Percentiles rank a stretch among this genome's conserved stretches.
phyloP scores from a whole-genome alignment of 2,113 vertebrate genomes.

The Corythoichthys haematopterus region DNA sequence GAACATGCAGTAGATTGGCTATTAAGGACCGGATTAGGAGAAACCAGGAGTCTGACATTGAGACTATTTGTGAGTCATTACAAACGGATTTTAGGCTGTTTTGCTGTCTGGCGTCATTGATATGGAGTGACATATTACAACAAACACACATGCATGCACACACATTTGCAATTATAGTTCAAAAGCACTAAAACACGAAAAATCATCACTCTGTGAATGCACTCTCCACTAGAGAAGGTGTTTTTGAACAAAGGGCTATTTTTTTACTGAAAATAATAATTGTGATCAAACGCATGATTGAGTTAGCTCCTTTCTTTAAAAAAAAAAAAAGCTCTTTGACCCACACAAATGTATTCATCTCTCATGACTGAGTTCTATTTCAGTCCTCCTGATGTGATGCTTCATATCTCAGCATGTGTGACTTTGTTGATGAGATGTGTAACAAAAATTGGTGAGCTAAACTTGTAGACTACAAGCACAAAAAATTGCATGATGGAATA shows the following conservation, averaged over 20 bases:
- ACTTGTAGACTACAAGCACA: background rate
- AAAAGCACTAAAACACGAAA: constrained; percentile 18
- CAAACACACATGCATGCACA: background rate
- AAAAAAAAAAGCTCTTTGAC: constrained; percentile 39
- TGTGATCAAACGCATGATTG: constrained; percentile 45
- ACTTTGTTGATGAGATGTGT: constrained; percentile 24
- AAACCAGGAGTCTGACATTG: constrained; percentile 41
- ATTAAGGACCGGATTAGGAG: constrained; percentile 53
- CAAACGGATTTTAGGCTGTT: constrained; percentile 24
- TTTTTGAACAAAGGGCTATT: constrained; percentile 24
- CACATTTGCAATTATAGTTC: background rate
- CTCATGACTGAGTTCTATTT: constrained; percentile 57
- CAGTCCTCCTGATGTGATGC: constrained; percentile 38
- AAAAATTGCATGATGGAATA: background rate
- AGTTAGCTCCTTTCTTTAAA: constrained; percentile 17
- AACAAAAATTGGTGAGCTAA: background rate
- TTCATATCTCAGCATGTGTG: constrained; percentile 45
- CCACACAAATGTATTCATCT: constrained; percentile 39
- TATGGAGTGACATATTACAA: constrained; percentile 19
- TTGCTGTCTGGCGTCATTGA: constrained; percentile 24
- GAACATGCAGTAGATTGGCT: constrained; percentile 43
- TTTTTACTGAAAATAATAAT: constrained; percentile 39
- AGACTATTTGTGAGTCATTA: constrained; percentile 53
- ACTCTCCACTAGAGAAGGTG: constrained; percentile 28
- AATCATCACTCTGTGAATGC: constrained; percentile 41